Evolutionary conservation across 2,797 vertebrate species (phyloP), one percentile per base, ranked within the genome.

Genomic region (Platalea minor): DNA sequence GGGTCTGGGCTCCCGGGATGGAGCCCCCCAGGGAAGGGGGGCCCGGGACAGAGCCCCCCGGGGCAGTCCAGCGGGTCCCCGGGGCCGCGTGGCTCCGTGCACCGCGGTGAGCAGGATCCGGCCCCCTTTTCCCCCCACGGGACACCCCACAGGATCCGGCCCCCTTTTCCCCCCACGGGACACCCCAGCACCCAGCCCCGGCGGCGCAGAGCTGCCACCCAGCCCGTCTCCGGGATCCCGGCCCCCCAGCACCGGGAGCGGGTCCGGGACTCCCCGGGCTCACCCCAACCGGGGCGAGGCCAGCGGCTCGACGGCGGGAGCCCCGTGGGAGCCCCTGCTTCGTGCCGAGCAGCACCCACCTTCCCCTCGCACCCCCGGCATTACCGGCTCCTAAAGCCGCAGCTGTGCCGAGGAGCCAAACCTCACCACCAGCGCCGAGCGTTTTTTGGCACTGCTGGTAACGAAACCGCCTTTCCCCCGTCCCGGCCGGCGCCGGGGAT

Each of bases 141-240:
- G 48, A 10, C 28, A 33, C 3, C 57, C 45, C 20, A 3, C 43
- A 50, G 41, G 29, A 56, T n/a, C 41, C 3, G 20, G 28, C 18
- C 35, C 28, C 35, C 20, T 17, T 13, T n/a, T 6, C 13, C 19
- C 39, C 48, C 86, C 41, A 2, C 4, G 20, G 56, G 48, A 10
- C 28, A 33, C 3, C 57, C 45, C 20, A 3, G 41, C 25, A 8
- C 54, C 53, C 75, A 14, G 13, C 48, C 11, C 20, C 37, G 8
- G 41, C 2, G 18, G 20, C 29, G 31, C 43, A 54, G 74, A 56
- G 35, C 43, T 28, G 28, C 19, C 39, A 9, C 46, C 54, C 21
- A 13, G 23, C 51, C 60, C 11, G 0, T 13, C 60, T 12, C 20
- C 0, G 15, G 28, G 28, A 6, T 35, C 31, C 51, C 0, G 2